Evolutionary conservation across 1,140 invertebrate genomes (phyloP).

Genomic region (Eupristina koningsbergeri): DNA sequence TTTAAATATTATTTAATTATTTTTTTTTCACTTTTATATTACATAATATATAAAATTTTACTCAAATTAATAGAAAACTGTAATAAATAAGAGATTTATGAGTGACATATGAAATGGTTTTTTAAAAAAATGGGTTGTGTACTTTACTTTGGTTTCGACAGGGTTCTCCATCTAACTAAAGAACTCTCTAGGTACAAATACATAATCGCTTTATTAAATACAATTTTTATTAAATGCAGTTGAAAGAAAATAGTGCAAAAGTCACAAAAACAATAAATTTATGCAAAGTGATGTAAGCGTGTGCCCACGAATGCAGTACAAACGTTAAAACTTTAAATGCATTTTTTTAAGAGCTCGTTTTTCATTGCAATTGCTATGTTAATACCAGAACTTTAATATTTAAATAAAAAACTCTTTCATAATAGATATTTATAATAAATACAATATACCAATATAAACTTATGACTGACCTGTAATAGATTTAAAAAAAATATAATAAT

Average conservation of each 20-base stretch:
- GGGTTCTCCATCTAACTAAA: too few relatives aligned
- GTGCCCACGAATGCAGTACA: background rate
- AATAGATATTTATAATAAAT: background rate
- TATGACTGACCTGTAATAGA: background rate
- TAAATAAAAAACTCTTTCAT: background rate
- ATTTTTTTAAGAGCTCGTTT: background rate
- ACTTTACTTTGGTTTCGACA: background rate
- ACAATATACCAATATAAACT: background rate
- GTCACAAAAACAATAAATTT: slow-evolving; percentile 6
- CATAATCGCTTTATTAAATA: background rate
- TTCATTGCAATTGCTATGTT: background rate
- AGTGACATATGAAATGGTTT: background rate
- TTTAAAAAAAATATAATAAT: background rate
- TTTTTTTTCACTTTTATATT: too few relatives aligned
- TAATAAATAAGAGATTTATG: too few relatives aligned
- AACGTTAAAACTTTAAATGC: slow-evolving; percentile 6
- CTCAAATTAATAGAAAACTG: too few relatives aligned
- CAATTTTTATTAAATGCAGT: background rate
- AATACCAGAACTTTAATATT: background rate
- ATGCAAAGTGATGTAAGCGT: background rate
- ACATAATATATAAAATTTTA: too few relatives aligned
- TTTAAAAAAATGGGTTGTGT: background rate
- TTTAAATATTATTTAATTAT: background rate
- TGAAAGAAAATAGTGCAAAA: background rate
- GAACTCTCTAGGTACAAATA: too few relatives aligned